These are phyloP conservation scores for Apostichopus parvimensis DNA, from an alignment of 35 echinoderm and acorn worm genomes.

Conservation along the genomic window DNA sequence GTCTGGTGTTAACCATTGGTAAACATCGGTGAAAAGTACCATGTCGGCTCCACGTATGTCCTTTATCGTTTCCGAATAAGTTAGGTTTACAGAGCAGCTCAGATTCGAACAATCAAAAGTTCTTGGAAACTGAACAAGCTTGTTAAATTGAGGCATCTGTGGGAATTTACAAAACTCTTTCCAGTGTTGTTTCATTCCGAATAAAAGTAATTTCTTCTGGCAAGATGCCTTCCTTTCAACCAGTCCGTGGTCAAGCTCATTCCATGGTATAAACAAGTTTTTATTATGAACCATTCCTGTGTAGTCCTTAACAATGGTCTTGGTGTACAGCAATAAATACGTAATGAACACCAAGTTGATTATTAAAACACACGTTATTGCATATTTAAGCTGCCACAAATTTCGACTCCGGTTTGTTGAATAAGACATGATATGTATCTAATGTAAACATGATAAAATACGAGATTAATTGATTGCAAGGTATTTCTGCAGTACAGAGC, in stretches of 20 bases:
- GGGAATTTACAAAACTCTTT: conserved; percentile 8
- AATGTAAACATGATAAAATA: too few species aligned
- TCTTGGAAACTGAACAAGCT: conserved; percentile 31
- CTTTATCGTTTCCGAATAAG: neutral
- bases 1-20: neutral
- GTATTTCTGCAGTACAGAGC: too few species aligned
- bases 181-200: conserved; percentile 28
- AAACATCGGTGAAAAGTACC: conserved; percentile 21
- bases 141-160: neutral
- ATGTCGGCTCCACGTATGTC: conserved; percentile 2
- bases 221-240: neutral
- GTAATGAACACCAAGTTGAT: too few species aligned
- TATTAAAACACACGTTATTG: too few species aligned
- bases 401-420: too few species aligned
- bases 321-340: too few species aligned
- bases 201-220: neutral
- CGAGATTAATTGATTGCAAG: too few species aligned
- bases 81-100: neutral
- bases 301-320: too few species aligned
- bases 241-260: neutral
- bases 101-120: neutral
- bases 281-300: too few species aligned
- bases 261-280: neutral
- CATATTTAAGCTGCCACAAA: too few species aligned
- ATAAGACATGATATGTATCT: too few species aligned